A percentile compares a stretch with the other conserved stretches of the same genome.
phyloP scores from a whole-genome alignment of 2,797 vertebrate genomes.

The Cebuella pygmaea region DNA sequence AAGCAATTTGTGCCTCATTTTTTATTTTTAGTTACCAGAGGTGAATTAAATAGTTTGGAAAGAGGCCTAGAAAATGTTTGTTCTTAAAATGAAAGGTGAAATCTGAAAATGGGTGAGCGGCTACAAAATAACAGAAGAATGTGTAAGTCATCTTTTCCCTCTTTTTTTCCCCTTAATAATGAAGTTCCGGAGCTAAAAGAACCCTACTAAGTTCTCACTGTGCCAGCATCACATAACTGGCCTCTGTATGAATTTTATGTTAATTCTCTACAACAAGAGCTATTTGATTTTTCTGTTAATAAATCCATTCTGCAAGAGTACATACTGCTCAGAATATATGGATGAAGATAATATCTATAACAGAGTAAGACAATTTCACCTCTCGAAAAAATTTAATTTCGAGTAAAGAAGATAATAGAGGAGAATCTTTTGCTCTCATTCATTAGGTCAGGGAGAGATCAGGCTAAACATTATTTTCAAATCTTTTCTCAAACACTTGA shows the following conservation, averaged over 20 bases:
- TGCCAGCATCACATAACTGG: not conserved
- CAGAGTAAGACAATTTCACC: not conserved
- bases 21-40: slow-evolving; percentile 23
- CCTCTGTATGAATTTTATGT: not conserved
- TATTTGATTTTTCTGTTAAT: not conserved
- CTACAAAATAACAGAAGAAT: slow-evolving; percentile 44
- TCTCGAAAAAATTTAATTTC: not conserved
- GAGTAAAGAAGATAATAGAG: not conserved
- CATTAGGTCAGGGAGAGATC: not conserved
- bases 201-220: not conserved
- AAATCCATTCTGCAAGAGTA: not conserved
- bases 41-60: slow-evolving; percentile 54
- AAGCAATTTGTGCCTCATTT: slow-evolving; percentile 56
- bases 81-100: slow-evolving; percentile 75
- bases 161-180: not conserved
- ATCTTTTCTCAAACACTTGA: not conserved
- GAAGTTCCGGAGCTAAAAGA: not conserved
- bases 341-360: not conserved
- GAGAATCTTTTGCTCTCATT: not conserved
- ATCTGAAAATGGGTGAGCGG: slow-evolving; percentile 40
- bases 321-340: not conserved
- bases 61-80: slow-evolving; percentile 24
- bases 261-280: not conserved
- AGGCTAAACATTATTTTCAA: not conserved
- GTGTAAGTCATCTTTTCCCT: not conserved